phyloP scores from a whole-genome alignment of 2,113 vertebrate species.

The Mesocricetus auratus region DNA sequence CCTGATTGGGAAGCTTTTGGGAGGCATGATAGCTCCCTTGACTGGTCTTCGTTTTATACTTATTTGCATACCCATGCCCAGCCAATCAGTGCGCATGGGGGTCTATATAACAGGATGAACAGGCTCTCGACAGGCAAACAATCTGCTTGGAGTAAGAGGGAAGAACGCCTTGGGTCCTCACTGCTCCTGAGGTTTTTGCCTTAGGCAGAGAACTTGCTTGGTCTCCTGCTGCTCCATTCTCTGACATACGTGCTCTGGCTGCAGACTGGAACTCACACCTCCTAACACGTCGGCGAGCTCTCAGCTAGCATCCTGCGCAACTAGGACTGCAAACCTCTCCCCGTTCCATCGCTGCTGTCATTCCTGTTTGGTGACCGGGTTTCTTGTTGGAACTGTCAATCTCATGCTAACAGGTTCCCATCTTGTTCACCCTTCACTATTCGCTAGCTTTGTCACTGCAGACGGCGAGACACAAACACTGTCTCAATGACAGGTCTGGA shows the following conservation, averaged over 20 bases:
- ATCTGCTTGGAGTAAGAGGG: not conserved
- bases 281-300: not conserved
- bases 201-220: not conserved
- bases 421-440: too few species aligned
- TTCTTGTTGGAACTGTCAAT: too few species aligned
- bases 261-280: not conserved
- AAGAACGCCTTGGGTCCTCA: not conserved
- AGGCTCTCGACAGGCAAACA: not conserved
- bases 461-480: not conserved
- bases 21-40: not conserved
- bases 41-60: not conserved
- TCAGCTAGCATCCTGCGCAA: not conserved
- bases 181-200: not conserved
- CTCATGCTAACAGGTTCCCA: not conserved
- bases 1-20: not conserved
- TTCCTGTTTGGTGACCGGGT: not conserved
- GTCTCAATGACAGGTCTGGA: accelerated
- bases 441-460: too few species aligned
- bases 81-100: not conserved
- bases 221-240: not conserved
- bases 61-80: not conserved
- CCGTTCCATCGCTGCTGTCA: not conserved
- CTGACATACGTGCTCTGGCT: not conserved
- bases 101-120: not conserved
- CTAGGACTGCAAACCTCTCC: too few species aligned